phyloP scores from a whole-genome alignment of 2,113 vertebrate species.

The Noctilio leporinus region DNA sequence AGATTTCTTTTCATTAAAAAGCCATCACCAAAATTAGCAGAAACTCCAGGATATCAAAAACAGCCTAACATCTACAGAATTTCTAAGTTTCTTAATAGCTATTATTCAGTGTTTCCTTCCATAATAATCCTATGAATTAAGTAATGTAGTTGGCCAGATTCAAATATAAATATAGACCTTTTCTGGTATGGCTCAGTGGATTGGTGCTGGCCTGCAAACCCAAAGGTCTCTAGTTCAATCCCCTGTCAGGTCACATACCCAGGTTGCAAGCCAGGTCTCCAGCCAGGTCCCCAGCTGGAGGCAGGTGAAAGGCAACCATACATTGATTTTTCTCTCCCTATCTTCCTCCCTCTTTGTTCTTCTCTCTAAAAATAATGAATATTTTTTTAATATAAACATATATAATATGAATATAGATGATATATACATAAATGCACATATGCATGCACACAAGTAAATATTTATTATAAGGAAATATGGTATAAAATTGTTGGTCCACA shows the following conservation, averaged over 20 bases:
- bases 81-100: neutral
- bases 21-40: slow-evolving; percentile 14
- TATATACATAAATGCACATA: neutral
- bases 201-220: too few relatives aligned
- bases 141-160: neutral
- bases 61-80: neutral
- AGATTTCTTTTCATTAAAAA: slow-evolving; percentile 22
- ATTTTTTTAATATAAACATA: too few relatives aligned
- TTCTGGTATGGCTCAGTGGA: too few relatives aligned
- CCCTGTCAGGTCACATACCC: too few relatives aligned
- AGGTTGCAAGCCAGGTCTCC: too few relatives aligned
- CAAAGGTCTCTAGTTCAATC: too few relatives aligned
- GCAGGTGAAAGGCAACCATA: too few relatives aligned
- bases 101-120: neutral
- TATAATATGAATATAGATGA: neutral
- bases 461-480: neutral
- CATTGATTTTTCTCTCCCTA: too few relatives aligned
- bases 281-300: too few relatives aligned
- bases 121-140: slow-evolving; percentile 1
- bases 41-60: neutral
- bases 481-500: neutral
- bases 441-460: neutral
- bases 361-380: too few relatives aligned
- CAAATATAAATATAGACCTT: neutral
- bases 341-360: too few relatives aligned